Evolutionary conservation across 2,113 vertebrate genomes (phyloP), one percentile per base, ranked within the genome.

Genomic region (Pollachius pollachius): DNA sequence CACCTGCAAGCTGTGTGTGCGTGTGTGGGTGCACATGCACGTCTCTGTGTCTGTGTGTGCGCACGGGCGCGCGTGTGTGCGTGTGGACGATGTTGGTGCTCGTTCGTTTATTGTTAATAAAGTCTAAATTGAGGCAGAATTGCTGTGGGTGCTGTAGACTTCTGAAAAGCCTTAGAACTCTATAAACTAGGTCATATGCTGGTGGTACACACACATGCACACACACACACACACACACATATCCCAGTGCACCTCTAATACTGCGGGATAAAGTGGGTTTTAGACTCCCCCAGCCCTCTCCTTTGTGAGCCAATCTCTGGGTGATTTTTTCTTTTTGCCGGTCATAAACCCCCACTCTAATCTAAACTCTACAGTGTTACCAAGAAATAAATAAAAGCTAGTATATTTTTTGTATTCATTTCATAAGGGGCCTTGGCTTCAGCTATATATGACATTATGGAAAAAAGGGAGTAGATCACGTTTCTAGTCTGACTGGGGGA

Each of bases 181-280:
- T 68, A 80, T 62, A 83, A 87, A 85, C 62, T 82, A 85, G 81
- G 82, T 84, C 82, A 17, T 48, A 48, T 48, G 41, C 41, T 48
- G 41, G 41, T 13, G 41, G 41, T 13, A 48, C 41, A 48, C 48
- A 67, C 48, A 27, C 65, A 66, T 48, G 56, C 48, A 52, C 48
- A 67, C 65, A 70, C 69, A 77, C 68, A 77, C 78, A 75, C 56
- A 62, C 54, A 68, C 60, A 58, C 67, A 67, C 59, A 68, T 70
- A 75, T 13, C 11, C 8, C 21, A 41, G 23, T 58, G 61, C 64
- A 73, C 67, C 76, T 82, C 77, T 80, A 81, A 78, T 80, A 75
- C 79, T 79, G 70, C 71, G 23, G 71, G 74, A 83, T 78, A 69
- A 81, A 80, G 71, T 71, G 77, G 81, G 68, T 73, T 48, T 86